Percentiles rank a stretch among this genome's conserved stretches.
phyloP scores from a whole-genome alignment of 2,113 vertebrate species.

The Chrysemys picta region DNA sequence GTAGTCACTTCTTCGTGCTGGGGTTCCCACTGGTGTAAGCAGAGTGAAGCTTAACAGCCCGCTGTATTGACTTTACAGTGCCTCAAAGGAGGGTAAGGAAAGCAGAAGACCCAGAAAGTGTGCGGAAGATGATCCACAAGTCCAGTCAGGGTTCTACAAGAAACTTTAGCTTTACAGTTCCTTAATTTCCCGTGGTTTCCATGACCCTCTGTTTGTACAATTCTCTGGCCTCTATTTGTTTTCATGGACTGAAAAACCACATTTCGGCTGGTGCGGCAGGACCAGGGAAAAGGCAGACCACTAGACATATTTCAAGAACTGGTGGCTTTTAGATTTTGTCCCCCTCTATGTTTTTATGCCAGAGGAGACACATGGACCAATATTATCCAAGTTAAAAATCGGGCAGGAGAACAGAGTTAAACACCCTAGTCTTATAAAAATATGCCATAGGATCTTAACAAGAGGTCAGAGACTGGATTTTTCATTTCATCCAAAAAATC shows the following conservation, averaged over 20 bases:
- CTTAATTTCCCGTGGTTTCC: not conserved
- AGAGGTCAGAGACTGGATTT: not conserved
- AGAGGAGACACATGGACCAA: not conserved
- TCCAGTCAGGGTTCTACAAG: not conserved
- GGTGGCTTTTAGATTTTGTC: not conserved
- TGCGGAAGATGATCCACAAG: not conserved
- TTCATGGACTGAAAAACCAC: too few species aligned
- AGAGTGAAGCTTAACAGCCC: not conserved
- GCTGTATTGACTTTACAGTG: not conserved
- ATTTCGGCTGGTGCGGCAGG: not conserved
- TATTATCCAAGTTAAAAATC: not conserved
- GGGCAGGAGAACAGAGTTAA: not conserved
- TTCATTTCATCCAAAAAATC: too few species aligned
- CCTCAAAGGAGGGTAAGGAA: not conserved
- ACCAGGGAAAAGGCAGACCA: fast-evolving
- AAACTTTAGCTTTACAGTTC: not conserved
- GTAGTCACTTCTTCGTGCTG: not conserved
- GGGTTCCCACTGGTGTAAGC: not conserved
- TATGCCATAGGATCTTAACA: not conserved
- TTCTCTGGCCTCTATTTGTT: too few species aligned
- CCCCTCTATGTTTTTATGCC: not conserved
- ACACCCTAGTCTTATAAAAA: fast-evolving
- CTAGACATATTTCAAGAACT: fast-evolving
- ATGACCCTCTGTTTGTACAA: not conserved
- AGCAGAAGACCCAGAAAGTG: not conserved